These are phyloP conservation scores for Leptopilina drosophilae DNA, from an alignment of 2,888 invertebrate species.

Conservation along the genomic window DNA sequence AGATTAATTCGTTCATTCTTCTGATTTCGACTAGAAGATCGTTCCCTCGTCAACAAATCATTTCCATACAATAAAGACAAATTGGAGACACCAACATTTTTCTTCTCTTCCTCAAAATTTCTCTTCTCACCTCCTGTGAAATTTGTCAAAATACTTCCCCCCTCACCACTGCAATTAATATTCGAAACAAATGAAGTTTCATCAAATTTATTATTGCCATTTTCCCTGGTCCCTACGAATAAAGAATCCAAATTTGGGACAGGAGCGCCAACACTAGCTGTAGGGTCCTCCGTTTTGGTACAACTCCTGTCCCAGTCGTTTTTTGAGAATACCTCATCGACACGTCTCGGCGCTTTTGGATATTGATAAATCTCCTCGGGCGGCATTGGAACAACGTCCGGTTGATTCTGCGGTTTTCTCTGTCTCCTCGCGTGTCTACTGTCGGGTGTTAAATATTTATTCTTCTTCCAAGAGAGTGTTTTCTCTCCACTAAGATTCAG, in stretches of 20 bases:
- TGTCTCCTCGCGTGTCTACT: constrained; percentile 86
- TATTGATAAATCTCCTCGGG: constrained; percentile 76
- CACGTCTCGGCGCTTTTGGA: constrained; percentile 45
- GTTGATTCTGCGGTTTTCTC: constrained; percentile 80
- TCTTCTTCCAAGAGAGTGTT: constrained; percentile 66
- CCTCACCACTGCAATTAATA: not conserved
- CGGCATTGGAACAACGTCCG: constrained; percentile 84
- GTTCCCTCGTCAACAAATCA: not conserved
- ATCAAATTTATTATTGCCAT: constrained; percentile 3
- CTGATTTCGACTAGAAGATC: constrained; percentile 8
- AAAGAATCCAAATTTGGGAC: constrained; percentile 65
- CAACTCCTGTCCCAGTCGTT: constrained; percentile 83
- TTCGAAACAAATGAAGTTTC: constrained; percentile 2
- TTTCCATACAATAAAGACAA: not conserved
- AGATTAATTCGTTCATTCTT: constrained; percentile 16
- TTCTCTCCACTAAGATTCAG: constrained; percentile 49
- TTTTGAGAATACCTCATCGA: constrained; percentile 79
- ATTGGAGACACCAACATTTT: not conserved
- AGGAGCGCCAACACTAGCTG: constrained; percentile 74
- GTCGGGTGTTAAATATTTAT: constrained; percentile 81
- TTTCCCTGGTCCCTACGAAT: constrained; percentile 64
- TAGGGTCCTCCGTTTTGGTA: constrained; percentile 73
- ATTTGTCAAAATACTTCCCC: not conserved
- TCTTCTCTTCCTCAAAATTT: not conserved
- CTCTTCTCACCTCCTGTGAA: not conserved